phyloP scores from a whole-genome alignment of 2,888 invertebrate genomes.

The Nemapogon koenigi region DNA sequence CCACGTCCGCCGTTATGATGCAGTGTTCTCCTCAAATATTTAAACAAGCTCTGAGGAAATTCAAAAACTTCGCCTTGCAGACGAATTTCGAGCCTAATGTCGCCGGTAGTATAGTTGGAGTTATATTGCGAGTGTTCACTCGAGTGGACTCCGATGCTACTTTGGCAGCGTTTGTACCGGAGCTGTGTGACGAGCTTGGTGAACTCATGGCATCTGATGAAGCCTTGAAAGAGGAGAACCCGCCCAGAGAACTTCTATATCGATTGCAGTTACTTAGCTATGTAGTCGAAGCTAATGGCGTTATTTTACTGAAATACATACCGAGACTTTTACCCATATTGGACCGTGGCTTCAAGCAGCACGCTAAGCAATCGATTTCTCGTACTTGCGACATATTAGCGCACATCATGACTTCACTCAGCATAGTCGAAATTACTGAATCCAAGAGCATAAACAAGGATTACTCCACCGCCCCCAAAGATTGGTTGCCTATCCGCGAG shows the following conservation, averaged over 20 bases:
- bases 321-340: slow-evolving; percentile 71
- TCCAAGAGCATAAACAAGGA: slow-evolving; percentile 67
- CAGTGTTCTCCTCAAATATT: slow-evolving; percentile 74
- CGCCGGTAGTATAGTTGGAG: slow-evolving; percentile 80
- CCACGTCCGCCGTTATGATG: slow-evolving; percentile 71
- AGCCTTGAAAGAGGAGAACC: slow-evolving; percentile 75
- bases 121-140: slow-evolving; percentile 71
- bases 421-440: slow-evolving; percentile 67
- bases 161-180: slow-evolving; percentile 74
- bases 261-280: slow-evolving; percentile 77
- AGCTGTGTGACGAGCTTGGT: slow-evolving; percentile 71
- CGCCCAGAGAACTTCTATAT: slow-evolving; percentile 81
- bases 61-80: slow-evolving; percentile 75
- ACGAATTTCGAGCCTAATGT: slow-evolving; percentile 85
- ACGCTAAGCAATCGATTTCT: slow-evolving; percentile 70
- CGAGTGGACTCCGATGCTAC: slow-evolving; percentile 73
- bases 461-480: slow-evolving; percentile 68
- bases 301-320: slow-evolving; percentile 69
- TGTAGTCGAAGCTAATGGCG: slow-evolving; percentile 71
- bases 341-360: slow-evolving; percentile 72
- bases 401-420: slow-evolving; percentile 65
- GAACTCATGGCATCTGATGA: slow-evolving; percentile 68
- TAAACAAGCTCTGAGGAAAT: slow-evolving; percentile 73
- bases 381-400: slow-evolving; percentile 69
- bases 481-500: slow-evolving; percentile 76